Percentiles rank a stretch among this genome's conserved stretches.
These are phyloP conservation scores for Nicator chloris DNA, from an alignment of 2,113 vertebrate genomes.

Conservation along the genomic window DNA sequence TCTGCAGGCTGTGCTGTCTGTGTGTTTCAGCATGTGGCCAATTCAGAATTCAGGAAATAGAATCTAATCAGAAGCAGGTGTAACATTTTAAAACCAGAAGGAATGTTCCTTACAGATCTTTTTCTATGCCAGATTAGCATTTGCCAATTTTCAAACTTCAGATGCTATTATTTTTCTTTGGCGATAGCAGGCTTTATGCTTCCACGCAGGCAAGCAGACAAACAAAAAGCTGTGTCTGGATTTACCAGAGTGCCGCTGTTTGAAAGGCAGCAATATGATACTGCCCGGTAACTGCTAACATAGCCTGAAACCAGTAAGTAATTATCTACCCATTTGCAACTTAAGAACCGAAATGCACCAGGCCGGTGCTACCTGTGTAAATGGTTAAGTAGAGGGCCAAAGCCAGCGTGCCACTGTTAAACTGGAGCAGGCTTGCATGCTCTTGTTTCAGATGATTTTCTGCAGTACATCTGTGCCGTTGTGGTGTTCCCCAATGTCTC, in stretches of 20 bases:
- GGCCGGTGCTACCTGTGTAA: neutral
- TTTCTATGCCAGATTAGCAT: neutral
- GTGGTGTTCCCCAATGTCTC: neutral
- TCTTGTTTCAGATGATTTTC: neutral
- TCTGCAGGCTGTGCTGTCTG: neutral
- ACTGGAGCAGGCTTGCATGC: neutral
- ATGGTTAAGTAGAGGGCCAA: neutral
- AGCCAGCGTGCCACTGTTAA: neutral
- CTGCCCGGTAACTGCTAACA: neutral
- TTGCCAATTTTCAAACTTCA: neutral
- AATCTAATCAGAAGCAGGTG: neutral
- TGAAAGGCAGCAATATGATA: neutral
- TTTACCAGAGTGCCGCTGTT: neutral
- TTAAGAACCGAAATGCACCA: neutral
- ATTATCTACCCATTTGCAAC: neutral
- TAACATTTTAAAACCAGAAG: neutral
- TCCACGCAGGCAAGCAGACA: neutral
- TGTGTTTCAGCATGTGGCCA: neutral
- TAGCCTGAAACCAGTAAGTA: neutral
- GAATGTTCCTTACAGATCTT: neutral
- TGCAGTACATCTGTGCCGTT: neutral
- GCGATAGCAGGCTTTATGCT: neutral
- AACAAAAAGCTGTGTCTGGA: neutral
- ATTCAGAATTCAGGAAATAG: neutral
- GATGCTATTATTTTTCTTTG: neutral